These are phyloP conservation scores for Phortica okadai DNA, from an alignment of 2,888 invertebrate genomes.

Conservation along the genomic window DNA sequence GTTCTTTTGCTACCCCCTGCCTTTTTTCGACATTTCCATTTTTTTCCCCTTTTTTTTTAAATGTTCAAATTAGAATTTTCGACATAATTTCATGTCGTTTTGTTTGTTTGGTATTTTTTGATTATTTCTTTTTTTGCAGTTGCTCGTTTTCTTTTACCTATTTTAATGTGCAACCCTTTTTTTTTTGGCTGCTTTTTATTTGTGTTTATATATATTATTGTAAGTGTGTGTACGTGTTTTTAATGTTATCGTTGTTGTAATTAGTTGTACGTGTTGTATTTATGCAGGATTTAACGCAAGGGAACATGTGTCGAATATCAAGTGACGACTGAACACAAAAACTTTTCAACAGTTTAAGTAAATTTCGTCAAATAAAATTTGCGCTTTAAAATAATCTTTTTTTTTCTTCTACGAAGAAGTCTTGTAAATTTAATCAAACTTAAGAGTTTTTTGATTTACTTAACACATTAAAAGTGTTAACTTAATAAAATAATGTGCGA, in stretches of 20 bases:
- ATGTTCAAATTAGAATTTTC: slow-evolving; percentile 19
- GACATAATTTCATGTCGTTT: not conserved
- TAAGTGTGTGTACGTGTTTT: not conserved
- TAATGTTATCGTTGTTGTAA: slow-evolving; percentile 11
- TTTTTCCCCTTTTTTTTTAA: not conserved
- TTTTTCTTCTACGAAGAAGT: not conserved
- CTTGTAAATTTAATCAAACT: not conserved
- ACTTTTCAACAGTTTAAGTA: not conserved
- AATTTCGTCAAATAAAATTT: not conserved
- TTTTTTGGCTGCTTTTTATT: not conserved
- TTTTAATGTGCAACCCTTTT: slow-evolving; percentile 1
- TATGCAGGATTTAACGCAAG: slow-evolving; percentile 1
- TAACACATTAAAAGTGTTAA: slow-evolving; percentile 1
- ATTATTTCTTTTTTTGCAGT: not conserved
- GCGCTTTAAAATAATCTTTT: too few relatives aligned
- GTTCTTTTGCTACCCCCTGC: slow-evolving; percentile 33
- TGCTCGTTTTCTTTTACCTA: not conserved
- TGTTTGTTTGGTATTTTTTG: not conserved
- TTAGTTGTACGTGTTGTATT: slow-evolving; percentile 25
- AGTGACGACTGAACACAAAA: not conserved
- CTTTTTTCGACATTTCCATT: not conserved
- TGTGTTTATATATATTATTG: not conserved
- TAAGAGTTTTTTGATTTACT: not conserved
- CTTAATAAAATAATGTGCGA: not conserved
- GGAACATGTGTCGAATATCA: not conserved